A percentile compares a stretch with the other conserved stretches of the same genome.
Evolutionary conservation across 1,140 invertebrate genomes (phyloP).

Genomic region (Stenopsyche tienmushanensis): DNA sequence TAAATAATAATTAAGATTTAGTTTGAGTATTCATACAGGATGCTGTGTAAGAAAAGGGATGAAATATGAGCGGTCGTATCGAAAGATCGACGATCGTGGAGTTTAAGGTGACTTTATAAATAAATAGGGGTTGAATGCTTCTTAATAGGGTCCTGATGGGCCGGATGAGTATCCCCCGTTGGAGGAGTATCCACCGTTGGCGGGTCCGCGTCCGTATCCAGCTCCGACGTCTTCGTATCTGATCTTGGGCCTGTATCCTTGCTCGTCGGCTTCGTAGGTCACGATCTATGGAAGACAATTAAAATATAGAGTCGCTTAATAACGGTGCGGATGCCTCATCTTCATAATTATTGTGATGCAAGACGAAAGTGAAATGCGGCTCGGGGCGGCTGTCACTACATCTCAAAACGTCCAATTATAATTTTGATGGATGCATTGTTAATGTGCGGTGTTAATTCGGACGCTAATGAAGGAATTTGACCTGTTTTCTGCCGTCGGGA

Average conservation of each 20-base stretch:
- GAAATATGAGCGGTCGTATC: neutral
- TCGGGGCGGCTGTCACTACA: too few species aligned
- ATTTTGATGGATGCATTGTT: too few species aligned
- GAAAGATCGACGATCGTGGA: too few species aligned
- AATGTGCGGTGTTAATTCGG: neutral
- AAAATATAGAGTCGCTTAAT: neutral
- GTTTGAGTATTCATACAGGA: too few species aligned
- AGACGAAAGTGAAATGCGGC: too few species aligned
- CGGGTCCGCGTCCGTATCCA: slow-evolving; percentile 46
- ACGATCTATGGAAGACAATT: slow-evolving; percentile 58
- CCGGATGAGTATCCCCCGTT: slow-evolving; percentile 25
- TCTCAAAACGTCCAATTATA: too few species aligned
- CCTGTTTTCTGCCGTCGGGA: slow-evolving; percentile 74
- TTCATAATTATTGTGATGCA: too few species aligned
- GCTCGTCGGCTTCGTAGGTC: slow-evolving; percentile 73
- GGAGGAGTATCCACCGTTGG: slow-evolving; percentile 31
- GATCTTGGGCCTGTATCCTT: slow-evolving; percentile 76
- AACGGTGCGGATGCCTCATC: too few species aligned
- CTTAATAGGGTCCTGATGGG: slow-evolving; percentile 31
- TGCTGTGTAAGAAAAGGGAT: neutral
- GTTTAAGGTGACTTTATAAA: too few species aligned
- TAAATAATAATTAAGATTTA: too few species aligned
- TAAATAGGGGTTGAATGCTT: neutral
- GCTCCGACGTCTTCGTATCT: slow-evolving; percentile 65
- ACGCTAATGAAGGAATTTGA: slow-evolving; percentile 36